Evolutionary conservation across 2,888 invertebrate species (phyloP).

Genomic region (Oscheius sp.): DNA sequence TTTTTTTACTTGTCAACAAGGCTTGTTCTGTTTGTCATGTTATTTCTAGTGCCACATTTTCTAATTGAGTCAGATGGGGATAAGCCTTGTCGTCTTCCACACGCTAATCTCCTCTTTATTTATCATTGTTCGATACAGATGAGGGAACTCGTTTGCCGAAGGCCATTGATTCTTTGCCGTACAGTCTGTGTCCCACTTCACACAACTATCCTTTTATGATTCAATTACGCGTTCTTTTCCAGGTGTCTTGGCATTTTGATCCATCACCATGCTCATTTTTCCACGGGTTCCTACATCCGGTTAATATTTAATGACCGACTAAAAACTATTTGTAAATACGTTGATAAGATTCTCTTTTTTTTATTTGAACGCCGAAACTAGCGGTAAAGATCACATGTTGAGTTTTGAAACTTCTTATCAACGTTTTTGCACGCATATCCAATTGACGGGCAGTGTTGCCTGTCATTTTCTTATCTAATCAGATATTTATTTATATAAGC

Average conservation of each 20-base stretch:
- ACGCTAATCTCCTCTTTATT: conserved; percentile 5
- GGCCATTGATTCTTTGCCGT: conserved; percentile 17
- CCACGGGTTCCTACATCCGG: too few relatives aligned
- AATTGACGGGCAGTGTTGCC: conserved; percentile 13
- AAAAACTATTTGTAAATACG: too few relatives aligned
- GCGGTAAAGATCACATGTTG: not conserved
- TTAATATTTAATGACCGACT: too few relatives aligned
- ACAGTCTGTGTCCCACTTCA: conserved; percentile 9
- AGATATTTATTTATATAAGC: conserved; percentile 12
- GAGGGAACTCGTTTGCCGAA: conserved; percentile 24
- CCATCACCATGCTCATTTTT: too few relatives aligned
- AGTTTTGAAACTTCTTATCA: too few relatives aligned
- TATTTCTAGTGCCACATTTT: too few relatives aligned
- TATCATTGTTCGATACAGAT: not conserved
- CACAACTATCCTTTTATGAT: not conserved
- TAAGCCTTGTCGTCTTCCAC: not conserved
- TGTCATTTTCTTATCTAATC: conserved; percentile 17
- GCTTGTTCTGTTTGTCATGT: too few relatives aligned
- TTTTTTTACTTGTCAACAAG: too few relatives aligned
- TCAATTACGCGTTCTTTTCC: not conserved
- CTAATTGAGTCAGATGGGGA: too few relatives aligned
- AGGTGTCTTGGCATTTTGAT: too few relatives aligned
- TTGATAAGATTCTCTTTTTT: not conserved
- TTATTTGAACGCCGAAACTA: not conserved
- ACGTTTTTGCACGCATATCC: too few relatives aligned